Evolutionary conservation across 1,140 invertebrate species (phyloP), one percentile per base, ranked within the genome.

Genomic region (Micrasema minimum): DNA sequence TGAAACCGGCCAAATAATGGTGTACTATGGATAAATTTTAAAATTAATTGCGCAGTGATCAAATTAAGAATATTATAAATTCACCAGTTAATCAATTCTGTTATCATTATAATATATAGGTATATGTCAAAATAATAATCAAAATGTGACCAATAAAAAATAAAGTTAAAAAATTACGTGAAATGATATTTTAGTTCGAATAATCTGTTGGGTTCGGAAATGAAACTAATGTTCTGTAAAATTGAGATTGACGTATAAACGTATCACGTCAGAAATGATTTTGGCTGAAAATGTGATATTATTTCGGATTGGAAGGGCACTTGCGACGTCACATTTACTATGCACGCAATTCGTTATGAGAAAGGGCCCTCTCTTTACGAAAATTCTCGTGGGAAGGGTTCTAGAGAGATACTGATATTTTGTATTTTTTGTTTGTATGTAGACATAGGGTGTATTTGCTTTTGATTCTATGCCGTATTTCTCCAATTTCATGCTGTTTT

Each of bases 241-340:
- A 51, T 51, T 22, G 48, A 4, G 5, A 22, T 51, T 51, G 48
- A 22, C 48, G 48, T 51, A 18, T 2, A 51, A 31, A 31, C 26
- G 26, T 12, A 51, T 22, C 4, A 51, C 22, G 48, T 23, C 48
- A 51, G 22, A 51, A 22, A 51, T 22, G 22, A 51, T 51, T 51
- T 51, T 20, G 10, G 48, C 20, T 22, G 6, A 18, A n/a, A 20
- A 18, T 20, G 41, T 16, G 41, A 22, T 18, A 9, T 18, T 18
- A 48, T 59, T 43, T 41, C 2, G 16, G 37, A 18, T 48, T 48
- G 20, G 26, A 31, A 22, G 16, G 55, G 55, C 16, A 41, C 2
- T 18, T n/a, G 55, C 38, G 35, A 41, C 55, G 55, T 59, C 55
- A 59, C 55, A 38, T 59, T 38, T 20, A 20, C 55, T 7, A 59